Conservation (phyloP, 2,113 vertebrate genomes). For the Phocoena phocoena region DNA sequence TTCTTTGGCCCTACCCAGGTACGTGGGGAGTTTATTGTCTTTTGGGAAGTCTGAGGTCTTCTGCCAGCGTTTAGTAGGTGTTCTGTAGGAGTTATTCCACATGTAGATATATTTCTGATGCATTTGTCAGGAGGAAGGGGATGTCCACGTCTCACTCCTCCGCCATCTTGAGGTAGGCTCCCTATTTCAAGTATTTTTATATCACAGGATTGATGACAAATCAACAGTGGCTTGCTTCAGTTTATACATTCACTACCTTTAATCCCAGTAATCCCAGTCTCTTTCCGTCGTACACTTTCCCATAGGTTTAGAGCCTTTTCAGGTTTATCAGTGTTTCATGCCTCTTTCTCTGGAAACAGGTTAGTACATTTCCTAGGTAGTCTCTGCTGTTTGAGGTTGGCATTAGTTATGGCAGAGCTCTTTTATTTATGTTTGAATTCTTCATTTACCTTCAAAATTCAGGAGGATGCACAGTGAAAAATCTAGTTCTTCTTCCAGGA, state of each 20-base stretch:
- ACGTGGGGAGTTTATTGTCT: too few species aligned
- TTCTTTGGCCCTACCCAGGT: too few species aligned
- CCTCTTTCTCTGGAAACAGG: background rate
- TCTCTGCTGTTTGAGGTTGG: background rate
- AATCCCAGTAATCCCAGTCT: background rate
- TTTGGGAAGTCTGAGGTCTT: too few species aligned
- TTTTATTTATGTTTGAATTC: background rate
- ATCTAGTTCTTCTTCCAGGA: background rate
- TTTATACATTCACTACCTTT: background rate
- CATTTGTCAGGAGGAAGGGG: too few species aligned
- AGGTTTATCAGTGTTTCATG: background rate
- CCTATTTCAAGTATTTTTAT: background rate
- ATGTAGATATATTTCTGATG: too few species aligned
- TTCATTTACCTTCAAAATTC: conserved; percentile 14
- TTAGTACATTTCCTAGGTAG: background rate
- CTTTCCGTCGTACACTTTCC: background rate
- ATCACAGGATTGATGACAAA: background rate
- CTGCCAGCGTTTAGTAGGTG: too few species aligned
- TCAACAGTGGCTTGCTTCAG: background rate
- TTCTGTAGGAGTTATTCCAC: too few species aligned
- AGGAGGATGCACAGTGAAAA: background rate
- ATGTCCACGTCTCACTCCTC: too few species aligned
- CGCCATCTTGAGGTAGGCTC: too few species aligned
- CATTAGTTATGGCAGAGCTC: background rate
- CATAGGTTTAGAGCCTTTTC: background rate